A percentile compares a stretch with the other conserved stretches of the same genome.
phyloP scores from a whole-genome alignment of 2,888 invertebrate species.

The Idaea aversata region DNA sequence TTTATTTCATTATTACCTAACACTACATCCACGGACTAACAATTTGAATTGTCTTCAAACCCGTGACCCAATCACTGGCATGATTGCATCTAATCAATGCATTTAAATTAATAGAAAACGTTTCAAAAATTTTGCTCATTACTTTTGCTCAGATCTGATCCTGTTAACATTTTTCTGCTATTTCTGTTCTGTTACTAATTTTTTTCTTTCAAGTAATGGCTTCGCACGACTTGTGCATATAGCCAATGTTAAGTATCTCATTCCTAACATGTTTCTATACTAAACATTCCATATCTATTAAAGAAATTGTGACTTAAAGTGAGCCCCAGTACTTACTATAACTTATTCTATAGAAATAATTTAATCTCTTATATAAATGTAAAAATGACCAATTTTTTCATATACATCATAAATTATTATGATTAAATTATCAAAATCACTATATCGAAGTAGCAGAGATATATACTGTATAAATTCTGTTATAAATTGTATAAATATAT shows the following conservation, averaged over 20 bases:
- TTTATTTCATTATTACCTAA: slow-evolving; percentile 24
- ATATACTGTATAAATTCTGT: neutral
- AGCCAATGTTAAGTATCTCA: slow-evolving; percentile 8
- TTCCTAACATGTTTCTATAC: slow-evolving; percentile 49
- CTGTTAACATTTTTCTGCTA: slow-evolving; percentile 8
- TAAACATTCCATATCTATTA: slow-evolving; percentile 68
- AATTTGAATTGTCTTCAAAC: slow-evolving; percentile 29
- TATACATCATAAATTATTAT: neutral
- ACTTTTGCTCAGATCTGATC: neutral
- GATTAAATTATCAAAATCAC: neutral
- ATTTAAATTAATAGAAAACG: too few relatives aligned
- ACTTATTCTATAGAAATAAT: slow-evolving; percentile 29
- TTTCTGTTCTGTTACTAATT: slow-evolving; percentile 8
- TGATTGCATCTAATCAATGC: too few relatives aligned
- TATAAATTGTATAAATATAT: neutral
- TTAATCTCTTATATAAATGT: slow-evolving; percentile 26
- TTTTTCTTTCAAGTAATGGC: neutral
- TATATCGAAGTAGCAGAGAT: neutral
- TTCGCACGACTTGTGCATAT: neutral
- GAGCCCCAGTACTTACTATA: slow-evolving; percentile 76
- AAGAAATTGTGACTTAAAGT: slow-evolving; percentile 75
- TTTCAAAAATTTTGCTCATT: too few relatives aligned
- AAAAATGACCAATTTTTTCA: slow-evolving; percentile 31
- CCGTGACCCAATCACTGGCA: slow-evolving; percentile 3
- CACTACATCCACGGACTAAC: slow-evolving; percentile 21